Conservation (phyloP, 2,888 invertebrate species). For the Apodemia duryi region DNA sequence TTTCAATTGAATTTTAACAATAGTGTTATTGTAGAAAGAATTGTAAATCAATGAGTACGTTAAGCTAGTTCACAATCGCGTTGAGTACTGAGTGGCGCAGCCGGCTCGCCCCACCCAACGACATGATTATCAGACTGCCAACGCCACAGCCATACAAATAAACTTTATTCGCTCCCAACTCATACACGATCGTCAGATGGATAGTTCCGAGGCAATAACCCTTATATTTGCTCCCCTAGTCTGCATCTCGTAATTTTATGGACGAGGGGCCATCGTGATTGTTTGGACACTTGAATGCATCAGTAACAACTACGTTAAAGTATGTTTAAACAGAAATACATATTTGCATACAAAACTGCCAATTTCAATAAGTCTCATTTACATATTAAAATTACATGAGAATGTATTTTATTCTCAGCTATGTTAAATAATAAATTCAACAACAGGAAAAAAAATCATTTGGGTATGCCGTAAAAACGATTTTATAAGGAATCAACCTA, state of each 20-base stretch:
- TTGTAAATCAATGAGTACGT: slow-evolving; percentile 33
- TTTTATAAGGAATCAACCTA: too few relatives aligned
- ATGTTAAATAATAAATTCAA: too few relatives aligned
- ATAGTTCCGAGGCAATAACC: slow-evolving; percentile 73
- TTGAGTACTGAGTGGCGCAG: slow-evolving; percentile 52
- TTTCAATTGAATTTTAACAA: slow-evolving; percentile 25
- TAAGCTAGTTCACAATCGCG: slow-evolving; percentile 49
- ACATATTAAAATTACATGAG: not conserved
- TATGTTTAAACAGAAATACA: not conserved
- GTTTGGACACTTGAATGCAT: slow-evolving; percentile 41
- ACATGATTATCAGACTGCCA: slow-evolving; percentile 67
- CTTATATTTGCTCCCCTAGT: slow-evolving; percentile 67
- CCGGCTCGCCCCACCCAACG: slow-evolving; percentile 66
- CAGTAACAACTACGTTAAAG: not conserved
- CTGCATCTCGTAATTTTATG: slow-evolving; percentile 71
- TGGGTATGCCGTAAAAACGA: too few relatives aligned
- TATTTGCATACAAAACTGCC: slow-evolving; percentile 4
- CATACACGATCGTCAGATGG: slow-evolving; percentile 59
- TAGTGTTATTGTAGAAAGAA: slow-evolving; percentile 21
- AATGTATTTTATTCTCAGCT: too few relatives aligned
- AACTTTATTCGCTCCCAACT: slow-evolving; percentile 75
- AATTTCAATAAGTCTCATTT: not conserved
- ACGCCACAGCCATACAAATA: slow-evolving; percentile 65
- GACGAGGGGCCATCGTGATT: slow-evolving; percentile 64
- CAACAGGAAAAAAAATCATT: too few relatives aligned